These are phyloP conservation scores for Drosophila ananassae DNA, from an alignment of 1,140 invertebrate species.

Conservation along the genomic window DNA sequence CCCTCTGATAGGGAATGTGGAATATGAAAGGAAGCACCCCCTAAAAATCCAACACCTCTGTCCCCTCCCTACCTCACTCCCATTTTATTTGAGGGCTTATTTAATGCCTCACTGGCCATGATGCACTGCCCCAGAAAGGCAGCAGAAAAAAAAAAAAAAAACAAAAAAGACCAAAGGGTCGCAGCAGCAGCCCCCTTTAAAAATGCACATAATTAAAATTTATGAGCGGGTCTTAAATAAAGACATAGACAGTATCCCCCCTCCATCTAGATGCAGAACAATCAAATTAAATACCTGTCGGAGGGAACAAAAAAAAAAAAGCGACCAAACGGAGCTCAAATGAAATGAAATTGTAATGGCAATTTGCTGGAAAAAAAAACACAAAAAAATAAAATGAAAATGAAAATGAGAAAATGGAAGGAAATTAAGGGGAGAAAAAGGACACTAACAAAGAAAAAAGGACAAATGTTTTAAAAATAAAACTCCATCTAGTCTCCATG, in stretches of 20 bases:
- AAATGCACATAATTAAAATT: conserved; percentile 62
- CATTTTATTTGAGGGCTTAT: conserved; percentile 30
- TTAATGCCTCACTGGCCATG: conserved; percentile 40
- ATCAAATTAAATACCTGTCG: conserved; percentile 55
- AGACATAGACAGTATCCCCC: conserved; percentile 26
- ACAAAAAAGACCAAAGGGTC: conserved; percentile 24
- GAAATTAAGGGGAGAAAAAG: neutral
- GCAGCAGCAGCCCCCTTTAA: conserved; percentile 32
- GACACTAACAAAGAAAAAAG: neutral
- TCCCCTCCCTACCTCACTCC: neutral
- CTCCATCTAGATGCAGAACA: conserved; percentile 13
- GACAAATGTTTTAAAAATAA: neutral
- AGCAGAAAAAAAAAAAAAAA: neutral
- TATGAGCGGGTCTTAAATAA: conserved; percentile 49
- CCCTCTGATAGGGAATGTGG: conserved; percentile 6
- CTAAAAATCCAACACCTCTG: neutral
- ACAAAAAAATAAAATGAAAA: conserved; percentile 9
- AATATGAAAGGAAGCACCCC: neutral
- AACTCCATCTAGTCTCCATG: too few relatives aligned
- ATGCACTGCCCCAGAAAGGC: conserved; percentile 23
- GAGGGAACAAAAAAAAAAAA: neutral
- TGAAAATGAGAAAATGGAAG: neutral
- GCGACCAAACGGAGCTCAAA: conserved; percentile 26
- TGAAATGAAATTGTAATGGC: conserved; percentile 45
- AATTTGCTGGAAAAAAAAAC: conserved; percentile 17